A percentile compares a stretch with the other conserved stretches of the same genome.
phyloP scores from a whole-genome alignment of 2,797 vertebrate genomes.

The Sternarchorhynchus goeldii region DNA sequence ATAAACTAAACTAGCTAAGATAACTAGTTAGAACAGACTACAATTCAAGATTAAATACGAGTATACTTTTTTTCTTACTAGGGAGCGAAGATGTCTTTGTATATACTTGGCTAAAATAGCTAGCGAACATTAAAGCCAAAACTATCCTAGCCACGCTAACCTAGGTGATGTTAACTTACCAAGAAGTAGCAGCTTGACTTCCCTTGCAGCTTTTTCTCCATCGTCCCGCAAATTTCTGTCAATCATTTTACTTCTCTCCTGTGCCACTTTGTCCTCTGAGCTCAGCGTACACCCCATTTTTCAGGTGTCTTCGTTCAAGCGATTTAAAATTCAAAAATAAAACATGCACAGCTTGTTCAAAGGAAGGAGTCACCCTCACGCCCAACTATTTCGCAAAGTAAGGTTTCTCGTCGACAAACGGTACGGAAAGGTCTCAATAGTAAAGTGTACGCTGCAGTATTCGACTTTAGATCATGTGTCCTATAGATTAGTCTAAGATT shows the following conservation, averaged over 20 bases:
- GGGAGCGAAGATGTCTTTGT: too few relatives aligned
- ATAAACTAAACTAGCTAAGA: too few relatives aligned
- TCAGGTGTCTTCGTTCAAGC: conserved; percentile 39
- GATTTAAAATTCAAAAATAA: conserved; percentile 23
- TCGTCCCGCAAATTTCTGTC: conserved; percentile 96
- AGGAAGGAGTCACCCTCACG: conserved; percentile 33
- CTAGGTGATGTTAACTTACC: conserved; percentile 75
- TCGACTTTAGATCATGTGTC: neutral
- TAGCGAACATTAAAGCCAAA: too few relatives aligned
- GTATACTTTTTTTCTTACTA: too few relatives aligned
- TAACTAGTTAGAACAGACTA: too few relatives aligned
- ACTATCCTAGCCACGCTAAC: too few relatives aligned
- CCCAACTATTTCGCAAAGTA: conserved; percentile 59
- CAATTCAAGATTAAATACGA: too few relatives aligned
- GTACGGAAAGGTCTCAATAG: neutral
- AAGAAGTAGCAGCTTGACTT: conserved; percentile 97
- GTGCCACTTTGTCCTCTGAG: conserved; percentile 95
- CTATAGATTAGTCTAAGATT: neutral
- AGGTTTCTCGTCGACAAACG: conserved; percentile 17
- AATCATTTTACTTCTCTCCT: conserved; percentile 97
- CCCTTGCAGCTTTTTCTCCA: conserved; percentile 94
- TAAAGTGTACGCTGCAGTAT: neutral
- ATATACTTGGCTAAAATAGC: too few relatives aligned
- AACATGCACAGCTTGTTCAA: conserved; percentile 27
- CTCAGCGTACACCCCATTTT: conserved; percentile 97